phyloP scores from a whole-genome alignment of 2,113 vertebrate species.

The Seriola dumerili region DNA sequence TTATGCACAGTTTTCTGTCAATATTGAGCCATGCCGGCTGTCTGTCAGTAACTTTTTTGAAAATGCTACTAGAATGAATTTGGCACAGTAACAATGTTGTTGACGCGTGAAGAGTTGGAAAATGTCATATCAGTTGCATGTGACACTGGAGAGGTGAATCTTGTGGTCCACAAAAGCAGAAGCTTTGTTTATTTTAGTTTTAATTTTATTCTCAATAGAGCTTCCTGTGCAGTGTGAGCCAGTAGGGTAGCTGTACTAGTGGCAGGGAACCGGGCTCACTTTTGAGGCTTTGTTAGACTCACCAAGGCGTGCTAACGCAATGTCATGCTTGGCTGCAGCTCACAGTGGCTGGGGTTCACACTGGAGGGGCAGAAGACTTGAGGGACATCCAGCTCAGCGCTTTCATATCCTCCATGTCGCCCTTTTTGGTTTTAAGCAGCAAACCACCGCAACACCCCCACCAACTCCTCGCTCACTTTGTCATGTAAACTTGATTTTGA shows the following conservation, averaged over 20 bases:
- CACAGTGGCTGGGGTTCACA: slow-evolving; percentile 71
- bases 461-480: background rate
- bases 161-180: background rate
- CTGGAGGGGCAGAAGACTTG: slow-evolving; percentile 66
- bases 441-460: slow-evolving; percentile 6
- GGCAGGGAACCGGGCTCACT: slow-evolving; percentile 58
- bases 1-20: background rate
- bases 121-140: background rate
- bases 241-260: slow-evolving; percentile 28
- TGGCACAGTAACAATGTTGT: background rate
- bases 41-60: slow-evolving; percentile 15
- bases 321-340: slow-evolving; percentile 76
- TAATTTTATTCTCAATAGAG: slow-evolving; percentile 29
- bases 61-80: slow-evolving; percentile 9
- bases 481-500: slow-evolving; percentile 49
- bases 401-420: slow-evolving; percentile 43
- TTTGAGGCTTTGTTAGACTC: slow-evolving; percentile 75
- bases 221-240: slow-evolving; percentile 3
- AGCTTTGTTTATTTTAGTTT: slow-evolving; percentile 20
- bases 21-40: slow-evolving; percentile 5
- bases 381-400: slow-evolving; percentile 62
- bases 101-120: background rate
- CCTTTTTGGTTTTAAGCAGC: slow-evolving; percentile 50
- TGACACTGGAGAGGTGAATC: slow-evolving; percentile 10
- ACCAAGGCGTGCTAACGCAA: slow-evolving; percentile 77